phyloP scores from a whole-genome alignment of 2,797 vertebrate genomes.

The Thamnophis elegans region DNA sequence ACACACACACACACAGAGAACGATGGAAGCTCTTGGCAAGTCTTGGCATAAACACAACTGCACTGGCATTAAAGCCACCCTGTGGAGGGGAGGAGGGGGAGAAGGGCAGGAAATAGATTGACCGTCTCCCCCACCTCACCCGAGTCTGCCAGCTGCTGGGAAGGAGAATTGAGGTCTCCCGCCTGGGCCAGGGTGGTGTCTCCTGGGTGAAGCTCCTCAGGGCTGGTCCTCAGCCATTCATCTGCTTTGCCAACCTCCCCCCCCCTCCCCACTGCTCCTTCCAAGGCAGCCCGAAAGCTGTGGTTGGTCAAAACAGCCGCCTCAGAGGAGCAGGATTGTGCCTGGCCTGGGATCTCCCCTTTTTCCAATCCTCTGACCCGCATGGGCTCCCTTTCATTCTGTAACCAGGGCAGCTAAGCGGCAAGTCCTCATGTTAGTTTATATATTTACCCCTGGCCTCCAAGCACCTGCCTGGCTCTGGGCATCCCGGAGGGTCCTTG shows the following conservation, averaged over 20 bases:
- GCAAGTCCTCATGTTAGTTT: background rate
- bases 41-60: slow-evolving; percentile 6
- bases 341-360: fast-evolving
- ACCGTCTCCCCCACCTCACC: background rate
- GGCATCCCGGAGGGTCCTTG: background rate
- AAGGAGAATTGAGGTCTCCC: fast-evolving
- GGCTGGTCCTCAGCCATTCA: background rate
- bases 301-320: background rate
- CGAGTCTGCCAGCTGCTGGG: background rate
- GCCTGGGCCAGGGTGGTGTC: background rate
- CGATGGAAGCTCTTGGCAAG: fast-evolving
- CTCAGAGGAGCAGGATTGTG: background rate
- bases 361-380: background rate
- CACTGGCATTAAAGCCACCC: background rate
- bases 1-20: background rate
- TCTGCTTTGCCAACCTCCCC: background rate
- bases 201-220: background rate
- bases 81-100: too few species aligned
- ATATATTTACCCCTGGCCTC: background rate
- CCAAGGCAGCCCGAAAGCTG: background rate
- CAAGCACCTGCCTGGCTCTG: background rate
- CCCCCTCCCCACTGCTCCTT: background rate
- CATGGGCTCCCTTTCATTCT: background rate
- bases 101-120: background rate
- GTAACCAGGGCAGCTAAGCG: background rate